These are phyloP conservation scores for Catharus minimus DNA, from an alignment of 2,113 vertebrate species.

Conservation along the genomic window DNA sequence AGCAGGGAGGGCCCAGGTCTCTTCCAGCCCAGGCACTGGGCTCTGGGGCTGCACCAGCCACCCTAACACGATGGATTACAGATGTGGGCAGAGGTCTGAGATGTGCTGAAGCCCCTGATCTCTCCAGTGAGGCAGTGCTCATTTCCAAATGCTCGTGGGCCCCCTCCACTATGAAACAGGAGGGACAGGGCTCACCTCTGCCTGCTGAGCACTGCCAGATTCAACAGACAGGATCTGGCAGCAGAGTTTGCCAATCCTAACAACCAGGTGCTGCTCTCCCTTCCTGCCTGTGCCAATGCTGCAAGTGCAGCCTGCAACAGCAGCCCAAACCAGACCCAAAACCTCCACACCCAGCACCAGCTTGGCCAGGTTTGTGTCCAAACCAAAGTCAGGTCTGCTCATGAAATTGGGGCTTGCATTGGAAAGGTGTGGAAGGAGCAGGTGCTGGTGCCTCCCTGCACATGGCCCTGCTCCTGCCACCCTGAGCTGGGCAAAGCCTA, in stretches of 20 bases:
- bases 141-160: no score
- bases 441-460: neutral
- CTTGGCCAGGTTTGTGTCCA: neutral
- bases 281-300: neutral
- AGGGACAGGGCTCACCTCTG: neutral
- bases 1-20: neutral
- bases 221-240: neutral
- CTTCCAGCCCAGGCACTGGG: neutral
- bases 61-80: neutral
- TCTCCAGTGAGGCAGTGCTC: neutral
- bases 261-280: neutral
- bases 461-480: neutral
- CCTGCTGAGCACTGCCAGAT: neutral
- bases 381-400: neutral
- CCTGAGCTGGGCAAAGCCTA: neutral
- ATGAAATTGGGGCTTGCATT: accelerated
- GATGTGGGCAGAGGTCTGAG: neutral
- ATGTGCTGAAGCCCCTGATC: neutral
- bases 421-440: neutral
- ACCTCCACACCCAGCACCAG: no score
- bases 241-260: neutral
- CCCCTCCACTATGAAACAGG: accelerated
- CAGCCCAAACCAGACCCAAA: neutral
- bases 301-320: neutral
- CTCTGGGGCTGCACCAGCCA: neutral